A percentile compares a stretch with the other conserved stretches of the same genome.
Evolutionary conservation across 2,113 vertebrate genomes (phyloP).

Genomic region (Suncus etruscus): DNA sequence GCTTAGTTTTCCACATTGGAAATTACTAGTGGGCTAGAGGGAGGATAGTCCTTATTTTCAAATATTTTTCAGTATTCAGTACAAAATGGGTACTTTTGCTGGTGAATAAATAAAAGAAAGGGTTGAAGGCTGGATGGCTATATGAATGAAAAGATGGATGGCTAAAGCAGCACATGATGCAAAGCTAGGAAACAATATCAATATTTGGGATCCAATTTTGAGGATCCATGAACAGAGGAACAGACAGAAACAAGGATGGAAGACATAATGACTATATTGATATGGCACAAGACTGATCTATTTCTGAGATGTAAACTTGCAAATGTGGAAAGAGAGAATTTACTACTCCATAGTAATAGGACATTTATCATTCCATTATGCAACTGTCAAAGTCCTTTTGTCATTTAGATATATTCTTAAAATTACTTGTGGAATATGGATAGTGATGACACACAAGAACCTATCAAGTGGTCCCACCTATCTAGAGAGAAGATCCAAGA

Average conservation of each 20-base stretch:
- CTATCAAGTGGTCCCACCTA: not conserved
- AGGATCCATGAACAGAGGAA: not conserved
- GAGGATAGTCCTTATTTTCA: not conserved
- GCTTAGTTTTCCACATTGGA: not conserved
- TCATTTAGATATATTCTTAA: not conserved
- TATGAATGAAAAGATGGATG: not conserved
- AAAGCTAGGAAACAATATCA: not conserved
- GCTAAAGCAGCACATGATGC: not conserved
- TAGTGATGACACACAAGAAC: not conserved
- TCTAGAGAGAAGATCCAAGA: too few relatives aligned
- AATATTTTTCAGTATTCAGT: not conserved
- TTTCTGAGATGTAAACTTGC: not conserved
- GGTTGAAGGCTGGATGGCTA: not conserved
- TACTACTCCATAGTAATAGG: not conserved
- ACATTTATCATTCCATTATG: not conserved
- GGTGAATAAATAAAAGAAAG: not conserved
- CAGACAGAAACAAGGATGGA: not conserved
- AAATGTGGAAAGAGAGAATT: not conserved
- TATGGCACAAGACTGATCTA: not conserved
- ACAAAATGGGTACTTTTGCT: not conserved
- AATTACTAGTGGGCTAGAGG: not conserved
- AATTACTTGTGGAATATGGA: not conserved
- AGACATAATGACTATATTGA: not conserved
- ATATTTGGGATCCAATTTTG: not conserved
- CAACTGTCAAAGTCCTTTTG: not conserved